These are phyloP conservation scores for Drosophila colorata DNA, from an alignment of 2,888 invertebrate genomes.

Conservation along the genomic window DNA sequence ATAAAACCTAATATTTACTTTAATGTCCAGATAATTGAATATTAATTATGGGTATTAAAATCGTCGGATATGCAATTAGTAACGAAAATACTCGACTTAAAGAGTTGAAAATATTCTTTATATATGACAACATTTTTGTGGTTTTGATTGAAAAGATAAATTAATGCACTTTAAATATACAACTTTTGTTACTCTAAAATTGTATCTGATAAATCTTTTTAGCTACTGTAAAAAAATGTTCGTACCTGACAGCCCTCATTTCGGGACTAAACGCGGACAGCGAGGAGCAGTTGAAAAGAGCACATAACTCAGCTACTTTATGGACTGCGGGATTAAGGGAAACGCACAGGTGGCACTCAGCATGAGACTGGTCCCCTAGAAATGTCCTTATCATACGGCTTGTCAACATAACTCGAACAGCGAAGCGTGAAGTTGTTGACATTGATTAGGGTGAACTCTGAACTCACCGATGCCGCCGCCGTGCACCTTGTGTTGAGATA, in stretches of 20 bases:
- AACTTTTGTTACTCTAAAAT: too few species aligned
- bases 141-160: too few species aligned
- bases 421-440: slow-evolving; percentile 78
- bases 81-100: not conserved
- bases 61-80: not conserved
- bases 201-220: slow-evolving; percentile 3
- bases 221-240: not conserved
- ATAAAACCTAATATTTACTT: not conserved
- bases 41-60: not conserved
- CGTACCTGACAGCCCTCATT: slow-evolving; percentile 2
- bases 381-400: slow-evolving; percentile 55
- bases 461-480: slow-evolving; percentile 29
- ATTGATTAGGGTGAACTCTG: slow-evolving; percentile 73
- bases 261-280: not conserved
- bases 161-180: too few species aligned
- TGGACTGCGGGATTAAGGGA: slow-evolving; percentile 49
- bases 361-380: slow-evolving; percentile 29
- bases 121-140: too few species aligned
- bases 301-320: slow-evolving; percentile 69
- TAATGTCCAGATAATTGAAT: slow-evolving; percentile 4
- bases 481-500: slow-evolving; percentile 37
- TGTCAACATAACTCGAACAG: slow-evolving; percentile 65
- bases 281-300: slow-evolving; percentile 12
- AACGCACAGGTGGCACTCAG: slow-evolving; percentile 46
- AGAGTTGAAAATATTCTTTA: not conserved